Evolutionary conservation across 92 coral and sea anemone species (phyloP).

Genomic region (Zoanthus gigantus): DNA sequence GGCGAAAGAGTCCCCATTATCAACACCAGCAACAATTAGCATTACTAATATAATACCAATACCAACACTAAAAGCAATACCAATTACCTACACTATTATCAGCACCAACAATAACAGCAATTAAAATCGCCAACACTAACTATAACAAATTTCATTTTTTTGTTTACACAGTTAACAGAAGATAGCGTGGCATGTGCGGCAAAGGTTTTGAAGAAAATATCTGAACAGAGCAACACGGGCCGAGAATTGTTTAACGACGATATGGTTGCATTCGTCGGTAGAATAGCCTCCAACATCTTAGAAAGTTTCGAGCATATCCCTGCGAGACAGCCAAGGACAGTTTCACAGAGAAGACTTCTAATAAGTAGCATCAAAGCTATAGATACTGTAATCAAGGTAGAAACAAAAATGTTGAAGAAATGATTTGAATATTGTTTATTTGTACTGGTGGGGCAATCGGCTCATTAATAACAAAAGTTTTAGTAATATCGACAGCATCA

Average conservation of each 20-base stretch:
- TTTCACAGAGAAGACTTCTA: background rate
- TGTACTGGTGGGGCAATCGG: background rate
- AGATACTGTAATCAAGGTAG: slow-evolving; percentile 37
- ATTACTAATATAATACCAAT: too few relatives aligned
- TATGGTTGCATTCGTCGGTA: slow-evolving; percentile 49
- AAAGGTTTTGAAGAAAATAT: slow-evolving; percentile 33
- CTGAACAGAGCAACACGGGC: slow-evolving; percentile 26
- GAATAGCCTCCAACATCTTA: slow-evolving; percentile 56
- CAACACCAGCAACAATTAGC: too few relatives aligned
- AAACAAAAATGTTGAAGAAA: too few relatives aligned
- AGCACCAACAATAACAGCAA: too few relatives aligned
- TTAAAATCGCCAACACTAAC: too few relatives aligned
- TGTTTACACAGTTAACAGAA: slow-evolving; percentile 27
- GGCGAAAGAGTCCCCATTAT: too few relatives aligned
- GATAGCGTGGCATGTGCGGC: slow-evolving; percentile 48
- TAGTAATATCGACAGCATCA: background rate
- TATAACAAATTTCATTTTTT: background rate
- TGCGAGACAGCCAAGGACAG: background rate
- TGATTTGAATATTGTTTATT: background rate
- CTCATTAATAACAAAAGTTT: too few relatives aligned
- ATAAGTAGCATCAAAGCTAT: slow-evolving; percentile 35
- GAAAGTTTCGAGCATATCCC: slow-evolving; percentile 5
- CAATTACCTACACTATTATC: too few relatives aligned
- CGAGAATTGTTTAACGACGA: slow-evolving; percentile 30
- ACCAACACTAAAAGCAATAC: too few relatives aligned